Evolutionary conservation across 2,888 invertebrate species (phyloP), one percentile per base, ranked within the genome.

Genomic region (Scaeva pyrastri): DNA sequence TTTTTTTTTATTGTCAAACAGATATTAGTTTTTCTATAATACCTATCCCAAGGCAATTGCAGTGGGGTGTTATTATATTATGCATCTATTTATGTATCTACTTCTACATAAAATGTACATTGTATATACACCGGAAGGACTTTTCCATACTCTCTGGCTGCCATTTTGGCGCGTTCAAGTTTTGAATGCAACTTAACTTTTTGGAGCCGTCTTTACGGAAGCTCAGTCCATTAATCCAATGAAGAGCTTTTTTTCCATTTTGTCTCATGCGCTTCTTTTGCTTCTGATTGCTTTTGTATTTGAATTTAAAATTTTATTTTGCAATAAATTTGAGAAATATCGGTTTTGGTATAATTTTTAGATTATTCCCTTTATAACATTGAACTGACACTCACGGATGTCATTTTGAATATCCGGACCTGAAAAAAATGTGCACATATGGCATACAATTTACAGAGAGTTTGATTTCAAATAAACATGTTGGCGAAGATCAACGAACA

Each of bases 361-460:
- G 26, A n/a, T 36, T 31, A 16, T 36, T 52, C 70, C n/a, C 68
- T 55, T 2, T 26, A 55, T 21, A 23, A 66, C 66, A 23, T 23
- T 39, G 41, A 39, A 55, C 21, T 23, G 11, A 39, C 50, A 55
- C 56, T 39, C 60, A 58, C 36, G 56, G 31, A 31, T 31, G 73
- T 43, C 68, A 64, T 81, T 85, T 81, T 81, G 60, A 11, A 82
- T 64, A 58, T 86, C 86, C 86, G 82, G 82, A 73, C 64, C 68
- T 77, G 77, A 82, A 77, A 64, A 62, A 85, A 52, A 72, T 64
- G 55, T 56, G 31, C 41, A 76, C 81, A 85, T 73, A 76, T 85
- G 85, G 81, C 68, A 84, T 80, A 80, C 60, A 84, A 80, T 80
- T 85, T n/a, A n/a, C n/a, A 77, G 68, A 86, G 70, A 71, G 70